Percentiles rank a stretch among this genome's conserved stretches.
Evolutionary conservation across 2,888 invertebrate genomes (phyloP).

Genomic region (Drosophila borealis): DNA sequence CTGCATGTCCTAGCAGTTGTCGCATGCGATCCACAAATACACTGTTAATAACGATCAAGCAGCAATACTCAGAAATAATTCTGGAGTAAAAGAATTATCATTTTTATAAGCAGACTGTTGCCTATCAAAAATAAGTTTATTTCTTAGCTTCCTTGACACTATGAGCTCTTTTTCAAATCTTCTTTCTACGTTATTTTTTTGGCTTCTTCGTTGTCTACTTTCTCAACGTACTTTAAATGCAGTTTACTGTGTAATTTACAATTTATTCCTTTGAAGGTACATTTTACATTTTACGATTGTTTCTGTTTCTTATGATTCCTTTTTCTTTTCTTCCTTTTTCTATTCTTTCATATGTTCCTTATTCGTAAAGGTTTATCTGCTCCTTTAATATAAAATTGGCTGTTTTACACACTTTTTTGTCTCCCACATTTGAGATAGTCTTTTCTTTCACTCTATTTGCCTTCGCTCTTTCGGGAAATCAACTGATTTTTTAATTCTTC

Average conservation of each 20-base stretch:
- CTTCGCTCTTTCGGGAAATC: not conserved
- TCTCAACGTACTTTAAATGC: not conserved
- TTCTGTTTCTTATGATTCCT: no score
- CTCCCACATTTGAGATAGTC: no score
- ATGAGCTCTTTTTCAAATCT: no score
- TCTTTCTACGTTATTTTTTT: no score
- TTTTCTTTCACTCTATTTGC: not conserved
- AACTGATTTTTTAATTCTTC: not conserved
- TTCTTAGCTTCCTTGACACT: not conserved
- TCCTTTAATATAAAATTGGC: no score
- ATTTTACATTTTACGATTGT: no score
- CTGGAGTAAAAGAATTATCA: not conserved
- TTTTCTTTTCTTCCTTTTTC: not conserved
- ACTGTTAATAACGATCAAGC: conserved; percentile 23
- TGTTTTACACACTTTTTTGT: no score
- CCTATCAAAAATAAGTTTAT: not conserved
- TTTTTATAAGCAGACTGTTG: no score
- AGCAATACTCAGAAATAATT: not conserved
- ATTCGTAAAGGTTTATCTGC: not conserved
- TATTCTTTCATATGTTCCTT: not conserved
- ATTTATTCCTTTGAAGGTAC: no score
- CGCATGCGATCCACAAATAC: conserved; percentile 31
- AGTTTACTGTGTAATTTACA: no score
- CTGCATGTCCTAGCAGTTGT: conserved; percentile 43
- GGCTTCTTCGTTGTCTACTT: no score